Conservation (phyloP, 1,140 invertebrate genomes). For the Chironomus striatipennis region DNA sequence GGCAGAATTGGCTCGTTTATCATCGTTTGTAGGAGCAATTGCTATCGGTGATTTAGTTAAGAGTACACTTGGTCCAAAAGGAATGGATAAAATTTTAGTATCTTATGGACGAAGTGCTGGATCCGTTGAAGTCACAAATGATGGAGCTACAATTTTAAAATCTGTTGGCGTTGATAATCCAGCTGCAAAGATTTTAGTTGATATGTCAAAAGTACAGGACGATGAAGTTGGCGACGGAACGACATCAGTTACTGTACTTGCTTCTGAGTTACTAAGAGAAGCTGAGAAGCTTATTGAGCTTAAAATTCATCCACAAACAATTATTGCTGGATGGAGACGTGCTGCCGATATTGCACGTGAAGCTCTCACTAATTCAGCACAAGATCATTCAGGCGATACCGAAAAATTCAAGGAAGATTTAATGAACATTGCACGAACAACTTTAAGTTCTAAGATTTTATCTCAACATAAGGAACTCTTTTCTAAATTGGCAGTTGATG, state of each 20-base stretch:
- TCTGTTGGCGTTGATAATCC: slow-evolving; percentile 97
- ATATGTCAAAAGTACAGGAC: slow-evolving; percentile 98
- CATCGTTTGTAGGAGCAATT: slow-evolving; percentile 95
- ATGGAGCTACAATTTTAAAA: slow-evolving; percentile 97
- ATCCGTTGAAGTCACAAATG: slow-evolving; percentile 93
- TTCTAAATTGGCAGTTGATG: slow-evolving; percentile 89
- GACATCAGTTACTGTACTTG: slow-evolving; percentile 95
- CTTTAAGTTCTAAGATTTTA: slow-evolving; percentile 96
- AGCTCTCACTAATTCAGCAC: slow-evolving; percentile 67
- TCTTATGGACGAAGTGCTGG: slow-evolving; percentile 72
- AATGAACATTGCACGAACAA: slow-evolving; percentile 95
- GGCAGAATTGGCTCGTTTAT: slow-evolving; percentile 89
- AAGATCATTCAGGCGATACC: slow-evolving; percentile 72
- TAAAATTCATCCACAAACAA: slow-evolving; percentile 97
- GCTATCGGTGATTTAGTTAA: slow-evolving; percentile 98
- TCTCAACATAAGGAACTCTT: slow-evolving; percentile 97
- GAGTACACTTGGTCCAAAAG: slow-evolving; percentile 96
- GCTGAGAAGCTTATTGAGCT: slow-evolving; percentile 90
- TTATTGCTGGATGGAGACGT: slow-evolving; percentile 89
- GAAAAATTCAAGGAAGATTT: slow-evolving; percentile 80
- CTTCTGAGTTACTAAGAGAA: slow-evolving; percentile 89
- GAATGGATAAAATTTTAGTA: slow-evolving; percentile 99
- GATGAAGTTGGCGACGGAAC: slow-evolving; percentile 99
- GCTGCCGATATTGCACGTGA: slow-evolving; percentile 74
- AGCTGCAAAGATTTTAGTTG: slow-evolving; percentile 95